Base-by-base conservation (phyloP, 1,140 invertebrate species). In the Eueides isabella region DNA sequence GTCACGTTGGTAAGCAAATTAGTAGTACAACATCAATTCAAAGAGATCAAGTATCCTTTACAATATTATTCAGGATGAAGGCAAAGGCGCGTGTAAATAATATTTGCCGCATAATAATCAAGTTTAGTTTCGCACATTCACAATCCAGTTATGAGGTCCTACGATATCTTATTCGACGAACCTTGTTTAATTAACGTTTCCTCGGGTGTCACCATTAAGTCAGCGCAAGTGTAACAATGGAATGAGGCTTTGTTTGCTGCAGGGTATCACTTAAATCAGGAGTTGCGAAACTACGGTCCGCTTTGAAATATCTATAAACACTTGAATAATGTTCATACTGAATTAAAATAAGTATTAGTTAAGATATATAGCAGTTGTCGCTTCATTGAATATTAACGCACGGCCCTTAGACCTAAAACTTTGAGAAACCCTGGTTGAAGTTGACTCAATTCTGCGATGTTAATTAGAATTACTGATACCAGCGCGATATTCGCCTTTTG, bases 201-300 rank as follows among this genome's bases (percentile, higher is more conserved):
- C 90, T 87, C 81, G 84, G 78, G 86, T 88, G 90, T 89, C 87
- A 88, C 83, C 83, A 90, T 89, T 90, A 89, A 89, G 86, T 76
- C 82, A 67, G 75, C 75, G 78, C 80, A 76, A 82, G 80, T 81
- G 77, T 79, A 83, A 89, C 86, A 90, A 90, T 88, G 77, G 79
- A 78, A 78, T 80, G 82, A 87, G 84, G 80, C 85, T 88, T 92
- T 92, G 88, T 90, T 88, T 85, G 79, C 73, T 72, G 30, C 33
- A 75, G 79, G 79, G 81, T 80, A 83, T 81, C 80, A 82, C 80
- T 80, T 81, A 55, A 55, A 55, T 12, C 48, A 55, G 48, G 9
- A 26, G 23, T 26, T 23, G 9, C 19, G 1, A 55, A 55, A 26
- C 48, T 23, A 12, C 0, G 48, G 48, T 1, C 48, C 29, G 61